Evolutionary conservation across 2,797 vertebrate species (phyloP).

Genomic region (Bufotes viridis): DNA sequence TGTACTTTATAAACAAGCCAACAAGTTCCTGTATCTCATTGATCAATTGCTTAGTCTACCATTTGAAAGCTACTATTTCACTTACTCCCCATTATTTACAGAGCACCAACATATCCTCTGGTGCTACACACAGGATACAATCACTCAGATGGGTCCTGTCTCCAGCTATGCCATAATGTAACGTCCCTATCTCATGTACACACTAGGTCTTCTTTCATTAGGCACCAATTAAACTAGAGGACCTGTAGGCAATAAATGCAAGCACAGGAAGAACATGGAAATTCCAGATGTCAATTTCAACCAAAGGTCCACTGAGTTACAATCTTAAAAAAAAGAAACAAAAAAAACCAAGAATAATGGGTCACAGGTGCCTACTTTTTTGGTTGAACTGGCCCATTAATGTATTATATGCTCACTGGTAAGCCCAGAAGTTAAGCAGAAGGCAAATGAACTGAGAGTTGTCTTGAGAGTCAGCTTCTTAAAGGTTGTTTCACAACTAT

Average conservation of each 20-base stretch:
- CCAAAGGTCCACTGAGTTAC: background rate
- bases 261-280: background rate
- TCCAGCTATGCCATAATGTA: background rate
- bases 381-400: too few species aligned
- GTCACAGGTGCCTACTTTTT: too few species aligned
- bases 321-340: too few species aligned
- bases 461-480: too few species aligned
- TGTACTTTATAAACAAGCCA: constrained; percentile 1
- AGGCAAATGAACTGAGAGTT: too few species aligned
- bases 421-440: too few species aligned
- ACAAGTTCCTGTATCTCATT: background rate
- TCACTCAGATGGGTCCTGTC: background rate
- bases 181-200: background rate
- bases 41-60: background rate
- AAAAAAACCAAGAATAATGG: too few species aligned
- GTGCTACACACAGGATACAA: background rate
- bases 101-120: background rate
- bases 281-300: background rate
- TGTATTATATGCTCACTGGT: too few species aligned
- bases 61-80: background rate
- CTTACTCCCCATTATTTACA: background rate
- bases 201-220: background rate
- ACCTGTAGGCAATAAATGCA: background rate
- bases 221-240: background rate
- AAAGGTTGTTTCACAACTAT: background rate